Percentiles rank a stretch among this genome's conserved stretches.
Conservation (phyloP, 2,797 vertebrate species). For the Clarias pachynema region DNA sequence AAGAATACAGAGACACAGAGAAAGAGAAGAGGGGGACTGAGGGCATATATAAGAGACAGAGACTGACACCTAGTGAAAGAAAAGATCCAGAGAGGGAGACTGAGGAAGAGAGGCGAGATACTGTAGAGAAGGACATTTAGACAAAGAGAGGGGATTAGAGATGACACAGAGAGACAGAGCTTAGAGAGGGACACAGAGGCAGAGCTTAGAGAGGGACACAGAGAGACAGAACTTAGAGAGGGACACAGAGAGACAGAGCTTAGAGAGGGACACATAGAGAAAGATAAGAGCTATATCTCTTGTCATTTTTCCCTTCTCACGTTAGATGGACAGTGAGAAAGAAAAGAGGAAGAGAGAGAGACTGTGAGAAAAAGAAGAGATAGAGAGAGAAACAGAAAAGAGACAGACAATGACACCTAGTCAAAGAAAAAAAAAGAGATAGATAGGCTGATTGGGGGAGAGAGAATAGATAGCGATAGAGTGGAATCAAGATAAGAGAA, state of each 20-base stretch:
- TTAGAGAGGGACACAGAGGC: too few relatives aligned
- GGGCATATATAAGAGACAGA: background rate
- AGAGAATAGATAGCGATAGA: too few relatives aligned
- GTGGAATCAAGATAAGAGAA: too few relatives aligned
- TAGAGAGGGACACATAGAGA: background rate
- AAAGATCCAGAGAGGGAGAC: background rate
- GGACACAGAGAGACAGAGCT: too few relatives aligned
- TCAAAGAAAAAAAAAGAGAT: background rate
- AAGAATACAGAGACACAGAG: background rate
- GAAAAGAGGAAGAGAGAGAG: background rate
- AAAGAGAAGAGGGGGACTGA: background rate
- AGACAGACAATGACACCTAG: background rate
- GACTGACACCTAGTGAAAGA: too few relatives aligned
- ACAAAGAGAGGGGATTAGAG: background rate
- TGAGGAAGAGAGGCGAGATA: background rate
- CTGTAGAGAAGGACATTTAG: background rate
- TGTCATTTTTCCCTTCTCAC: too few relatives aligned
- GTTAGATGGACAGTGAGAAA: background rate
- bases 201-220: background rate
- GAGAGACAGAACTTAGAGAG: too few relatives aligned
- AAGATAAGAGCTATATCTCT: background rate
- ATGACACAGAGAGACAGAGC: background rate
- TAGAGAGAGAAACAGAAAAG: conserved; percentile 17
- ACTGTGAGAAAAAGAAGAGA: background rate
- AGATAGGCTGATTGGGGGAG: background rate